These are phyloP conservation scores for Ceratitis capitata DNA, from an alignment of 1,140 invertebrate species.

Conservation along the genomic window DNA sequence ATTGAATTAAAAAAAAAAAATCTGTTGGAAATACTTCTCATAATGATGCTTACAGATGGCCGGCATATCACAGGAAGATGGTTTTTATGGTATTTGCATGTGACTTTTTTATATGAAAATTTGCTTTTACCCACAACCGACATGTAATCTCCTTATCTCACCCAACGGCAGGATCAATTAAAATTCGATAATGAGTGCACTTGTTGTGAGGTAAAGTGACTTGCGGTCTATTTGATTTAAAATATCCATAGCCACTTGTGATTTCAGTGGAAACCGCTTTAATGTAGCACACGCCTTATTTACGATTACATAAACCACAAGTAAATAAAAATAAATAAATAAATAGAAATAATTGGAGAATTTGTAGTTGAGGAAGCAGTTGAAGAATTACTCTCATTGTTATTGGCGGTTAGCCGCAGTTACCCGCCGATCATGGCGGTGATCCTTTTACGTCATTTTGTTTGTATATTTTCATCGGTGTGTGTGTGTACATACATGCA, in stretches of 20 bases:
- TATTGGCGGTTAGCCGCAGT: not conserved
- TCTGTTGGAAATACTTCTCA: not conserved
- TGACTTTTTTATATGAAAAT: not conserved
- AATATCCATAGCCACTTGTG: not conserved
- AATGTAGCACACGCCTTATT: constrained; percentile 16
- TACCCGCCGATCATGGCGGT: not conserved
- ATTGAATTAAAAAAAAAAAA: no score
- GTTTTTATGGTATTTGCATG: constrained; percentile 33
- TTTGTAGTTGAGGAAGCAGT: no score
- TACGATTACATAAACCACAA: constrained; percentile 17
- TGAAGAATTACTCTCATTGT: not conserved
- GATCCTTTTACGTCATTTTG: not conserved
- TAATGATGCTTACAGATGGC: not conserved
- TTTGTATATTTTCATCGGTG: no score
- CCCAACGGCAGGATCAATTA: not conserved
- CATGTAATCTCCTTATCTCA: not conserved
- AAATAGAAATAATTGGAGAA: not conserved
- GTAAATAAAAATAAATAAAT: not conserved
- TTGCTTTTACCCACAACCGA: not conserved
- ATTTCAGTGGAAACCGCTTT: not conserved
- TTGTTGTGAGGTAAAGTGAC: not conserved
- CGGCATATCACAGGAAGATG: not conserved
- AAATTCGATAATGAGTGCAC: constrained; percentile 12
- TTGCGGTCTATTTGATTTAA: not conserved
- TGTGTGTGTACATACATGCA: not conserved